Percentiles rank a stretch among this genome's conserved stretches.
phyloP scores from a whole-genome alignment of 64 coral and sea anemone species.

The Exaiptasia diaphana region DNA sequence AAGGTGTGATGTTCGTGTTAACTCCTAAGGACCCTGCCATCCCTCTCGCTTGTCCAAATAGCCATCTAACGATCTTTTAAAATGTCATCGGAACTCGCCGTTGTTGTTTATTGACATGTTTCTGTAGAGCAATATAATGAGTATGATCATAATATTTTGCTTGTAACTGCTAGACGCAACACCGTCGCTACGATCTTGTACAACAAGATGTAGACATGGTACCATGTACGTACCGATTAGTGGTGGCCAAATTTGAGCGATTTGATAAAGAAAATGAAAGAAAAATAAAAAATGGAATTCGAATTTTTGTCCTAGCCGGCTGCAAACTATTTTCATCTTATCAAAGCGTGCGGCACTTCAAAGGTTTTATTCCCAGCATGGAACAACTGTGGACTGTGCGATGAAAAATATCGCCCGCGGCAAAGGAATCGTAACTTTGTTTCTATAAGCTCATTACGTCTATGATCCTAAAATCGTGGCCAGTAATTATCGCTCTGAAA shows the following conservation, averaged over 20 bases:
- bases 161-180: neutral
- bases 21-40: neutral
- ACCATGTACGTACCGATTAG: too few relatives aligned
- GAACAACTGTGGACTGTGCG: too few relatives aligned
- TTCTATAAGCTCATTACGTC: too few relatives aligned
- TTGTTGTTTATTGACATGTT: constrained; percentile 1
- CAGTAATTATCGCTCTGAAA: constrained; percentile 6
- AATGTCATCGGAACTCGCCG: neutral
- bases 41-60: neutral
- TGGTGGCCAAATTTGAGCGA: neutral
- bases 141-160: neutral
- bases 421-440: too few relatives aligned
- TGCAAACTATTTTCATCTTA: neutral
- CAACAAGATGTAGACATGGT: too few relatives aligned
- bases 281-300: neutral
- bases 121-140: neutral
- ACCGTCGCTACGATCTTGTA: too few relatives aligned
- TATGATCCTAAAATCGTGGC: too few relatives aligned
- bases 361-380: too few relatives aligned
- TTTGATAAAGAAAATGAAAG: neutral
- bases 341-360: neutral
- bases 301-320: neutral
- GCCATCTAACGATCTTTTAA: constrained; percentile 6
- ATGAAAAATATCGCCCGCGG: too few relatives aligned
- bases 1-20: neutral